Evolutionary conservation across 2,113 vertebrate genomes (phyloP), one percentile per base, ranked within the genome.

Genomic region (Aptenodytes forsteri): DNA sequence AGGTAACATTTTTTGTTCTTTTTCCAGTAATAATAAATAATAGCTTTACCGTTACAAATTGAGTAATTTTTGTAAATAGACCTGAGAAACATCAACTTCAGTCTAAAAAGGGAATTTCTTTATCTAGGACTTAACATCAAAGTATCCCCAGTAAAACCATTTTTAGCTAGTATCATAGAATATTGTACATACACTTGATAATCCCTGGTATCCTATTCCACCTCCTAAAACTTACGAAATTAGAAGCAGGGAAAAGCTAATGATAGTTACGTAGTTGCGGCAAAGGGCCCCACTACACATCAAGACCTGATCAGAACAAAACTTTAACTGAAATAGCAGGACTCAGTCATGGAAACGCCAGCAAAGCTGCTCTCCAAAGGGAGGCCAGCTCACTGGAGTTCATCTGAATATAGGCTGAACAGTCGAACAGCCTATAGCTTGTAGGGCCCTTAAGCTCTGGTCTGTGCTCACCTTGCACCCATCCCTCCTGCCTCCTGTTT

Each of bases 1-100:
- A 97, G 96, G 95, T 98, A 97, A 71, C 14, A 16, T 55, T n/a
- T 47, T 44, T 2, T 1, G 5, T 59, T 40, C 6, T 64, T 88
- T 46, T 79, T 34, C 58, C 58, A 89, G 29, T 29, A 86, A 65
- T 12, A 87, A 27, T 64, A 72, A 65, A 30, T 26, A 61, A 54
- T 8, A 58, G 47, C 32, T 77, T 58, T 80, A 86, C 46, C 47
- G 27, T 46, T 80, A 69, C 12, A 59, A 58, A 67, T 58, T 19
- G 34, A 72, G 50, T 36, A 7, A 21, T 40, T 78, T 77, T 36
- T 62, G 23, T 73, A 56, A 84, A 16, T 5, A 44, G 27, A 62
- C 5, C 21, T 5, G 10, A 77, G 15, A 77, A 92, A 75, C 27
- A 75, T 27, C 29, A 64, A 44, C 30, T 47, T 84, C 14, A n/a